phyloP scores from a whole-genome alignment of 2,888 invertebrate species.

The Meloe dianella region DNA sequence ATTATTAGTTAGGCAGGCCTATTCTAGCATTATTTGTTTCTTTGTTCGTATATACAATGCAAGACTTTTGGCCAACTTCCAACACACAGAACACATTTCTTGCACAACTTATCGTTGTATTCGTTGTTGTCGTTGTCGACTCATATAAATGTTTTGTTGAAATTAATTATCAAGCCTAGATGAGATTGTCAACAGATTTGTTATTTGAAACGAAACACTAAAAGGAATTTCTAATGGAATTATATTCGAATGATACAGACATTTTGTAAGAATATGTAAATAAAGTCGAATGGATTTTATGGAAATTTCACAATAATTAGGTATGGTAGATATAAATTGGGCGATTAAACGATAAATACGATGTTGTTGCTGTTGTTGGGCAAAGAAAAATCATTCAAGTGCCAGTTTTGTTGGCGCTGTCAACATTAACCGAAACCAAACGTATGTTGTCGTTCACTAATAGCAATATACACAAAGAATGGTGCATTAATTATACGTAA shows the following conservation, averaged over 20 bases:
- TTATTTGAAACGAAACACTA: conserved; percentile 21
- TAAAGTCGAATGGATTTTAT: too few species aligned
- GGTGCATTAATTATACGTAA: neutral
- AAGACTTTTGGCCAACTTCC: conserved; percentile 20
- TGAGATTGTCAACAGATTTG: conserved; percentile 35
- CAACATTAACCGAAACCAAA: neutral
- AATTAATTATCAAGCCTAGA: conserved; percentile 39
- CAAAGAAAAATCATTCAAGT: neutral
- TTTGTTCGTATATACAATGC: neutral
- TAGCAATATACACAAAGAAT: neutral
- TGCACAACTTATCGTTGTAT: conserved; percentile 27
- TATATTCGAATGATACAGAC: neutral
- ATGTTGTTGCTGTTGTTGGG: neutral
- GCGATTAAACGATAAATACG: conserved; percentile 4
- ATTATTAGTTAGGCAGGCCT: neutral
- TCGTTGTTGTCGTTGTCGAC: conserved; percentile 18
- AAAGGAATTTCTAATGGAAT: conserved; percentile 1
- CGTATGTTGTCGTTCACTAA: neutral
- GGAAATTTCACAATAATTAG: conserved; percentile 12
- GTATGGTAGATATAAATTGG: conserved; percentile 13
- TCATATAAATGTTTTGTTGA: conserved; percentile 33
- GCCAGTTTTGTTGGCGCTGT: neutral
- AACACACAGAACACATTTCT: conserved; percentile 30
- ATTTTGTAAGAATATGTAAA: too few species aligned
- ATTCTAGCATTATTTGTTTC: neutral